phyloP scores from a whole-genome alignment of 2,113 vertebrate species.

The Scytalopus superciliaris region DNA sequence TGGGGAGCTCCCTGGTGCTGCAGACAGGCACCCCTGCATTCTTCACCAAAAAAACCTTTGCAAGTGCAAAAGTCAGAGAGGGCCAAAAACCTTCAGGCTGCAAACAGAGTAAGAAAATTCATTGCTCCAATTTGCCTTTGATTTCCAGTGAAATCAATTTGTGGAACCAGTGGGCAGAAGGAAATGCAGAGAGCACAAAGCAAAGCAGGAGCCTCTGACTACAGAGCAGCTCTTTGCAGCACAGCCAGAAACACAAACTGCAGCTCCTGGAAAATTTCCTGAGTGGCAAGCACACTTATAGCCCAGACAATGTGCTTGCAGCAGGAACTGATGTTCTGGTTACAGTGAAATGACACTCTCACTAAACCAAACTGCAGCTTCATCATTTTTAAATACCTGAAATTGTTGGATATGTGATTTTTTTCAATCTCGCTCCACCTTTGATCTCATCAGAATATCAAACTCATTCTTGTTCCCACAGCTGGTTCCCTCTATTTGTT shows the following conservation, averaged over 20 bases:
- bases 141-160: not conserved
- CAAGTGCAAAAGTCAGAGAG: not conserved
- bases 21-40: not conserved
- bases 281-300: not conserved
- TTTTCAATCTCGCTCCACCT: not conserved
- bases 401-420: not conserved
- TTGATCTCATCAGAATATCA: not conserved
- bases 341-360: not conserved
- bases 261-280: not conserved
- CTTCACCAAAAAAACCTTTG: not conserved
- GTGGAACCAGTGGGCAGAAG: not conserved
- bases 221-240: not conserved
- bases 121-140: not conserved
- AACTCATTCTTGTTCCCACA: not conserved
- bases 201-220: not conserved
- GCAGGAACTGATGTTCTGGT: not conserved
- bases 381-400: not conserved
- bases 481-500: fast-evolving
- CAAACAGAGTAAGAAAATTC: not conserved
- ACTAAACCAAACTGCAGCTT: not conserved
- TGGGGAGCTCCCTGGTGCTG: not conserved
- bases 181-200: not conserved
- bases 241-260: not conserved
- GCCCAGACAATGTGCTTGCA: not conserved
- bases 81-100: not conserved